A percentile compares a stretch with the other conserved stretches of the same genome.
Evolutionary conservation across 2,797 vertebrate species (phyloP).

Genomic region (Danio aesculapii): DNA sequence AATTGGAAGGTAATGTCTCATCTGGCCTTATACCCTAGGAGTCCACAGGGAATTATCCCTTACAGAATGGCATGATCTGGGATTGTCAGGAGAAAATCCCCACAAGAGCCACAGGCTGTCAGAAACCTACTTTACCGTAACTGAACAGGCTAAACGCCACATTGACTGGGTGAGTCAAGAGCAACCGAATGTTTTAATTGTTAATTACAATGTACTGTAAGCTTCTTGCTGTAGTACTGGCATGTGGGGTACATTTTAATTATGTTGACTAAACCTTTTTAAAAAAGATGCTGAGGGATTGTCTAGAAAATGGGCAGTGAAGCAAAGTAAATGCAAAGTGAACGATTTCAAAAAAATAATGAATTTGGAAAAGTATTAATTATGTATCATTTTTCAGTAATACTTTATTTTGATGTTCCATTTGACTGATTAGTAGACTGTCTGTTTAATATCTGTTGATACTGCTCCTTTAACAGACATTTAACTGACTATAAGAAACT

Average conservation of each 20-base stretch:
- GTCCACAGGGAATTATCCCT: constrained; percentile 43
- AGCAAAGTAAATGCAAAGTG: not conserved
- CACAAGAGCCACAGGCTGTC: constrained; percentile 31
- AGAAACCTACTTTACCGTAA: constrained; percentile 33
- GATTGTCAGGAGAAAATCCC: constrained; percentile 44
- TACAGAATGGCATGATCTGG: constrained; percentile 27
- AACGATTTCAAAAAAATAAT: not conserved
- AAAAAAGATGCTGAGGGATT: not conserved
- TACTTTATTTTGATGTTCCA: no score
- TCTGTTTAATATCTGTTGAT: no score
- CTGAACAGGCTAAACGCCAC: constrained; percentile 8
- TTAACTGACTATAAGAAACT: no score
- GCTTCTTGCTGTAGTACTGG: not conserved
- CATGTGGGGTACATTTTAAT: not conserved
- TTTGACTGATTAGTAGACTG: no score
- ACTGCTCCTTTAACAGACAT: no score
- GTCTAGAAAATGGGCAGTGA: not conserved
- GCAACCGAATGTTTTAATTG: constrained; percentile 20
- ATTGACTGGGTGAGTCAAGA: constrained; percentile 12
- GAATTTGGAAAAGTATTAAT: not conserved
- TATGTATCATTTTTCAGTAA: no score
- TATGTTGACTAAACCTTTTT: not conserved
- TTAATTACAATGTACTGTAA: not conserved
- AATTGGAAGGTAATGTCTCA: constrained; percentile 46
- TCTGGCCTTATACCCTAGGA: constrained; percentile 35